Conservation (phyloP, 1,140 invertebrate genomes). For the Ladona fulva region DNA sequence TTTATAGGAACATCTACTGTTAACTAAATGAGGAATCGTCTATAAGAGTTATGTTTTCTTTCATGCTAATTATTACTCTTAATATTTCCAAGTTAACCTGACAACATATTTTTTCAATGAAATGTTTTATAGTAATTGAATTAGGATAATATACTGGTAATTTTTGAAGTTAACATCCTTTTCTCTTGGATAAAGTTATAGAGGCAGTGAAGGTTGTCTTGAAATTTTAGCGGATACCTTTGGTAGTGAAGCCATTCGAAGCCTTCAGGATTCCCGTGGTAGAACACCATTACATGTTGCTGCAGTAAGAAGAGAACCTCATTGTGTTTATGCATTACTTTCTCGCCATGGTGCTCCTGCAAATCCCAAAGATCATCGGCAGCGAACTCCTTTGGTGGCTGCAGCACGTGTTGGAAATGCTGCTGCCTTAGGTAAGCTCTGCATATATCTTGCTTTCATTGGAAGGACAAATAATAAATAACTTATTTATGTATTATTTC, state of each 20-base stretch:
- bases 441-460: no score
- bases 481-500: no score
- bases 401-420: not conserved
- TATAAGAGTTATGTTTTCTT: no score
- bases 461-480: no score
- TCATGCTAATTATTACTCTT: no score
- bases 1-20: no score
- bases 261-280: conserved; percentile 40
- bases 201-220: conserved; percentile 47
- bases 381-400: not conserved
- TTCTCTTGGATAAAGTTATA: conserved; percentile 34
- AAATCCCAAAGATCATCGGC: not conserved
- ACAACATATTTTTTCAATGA: not conserved
- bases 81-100: no score
- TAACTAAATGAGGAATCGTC: no score
- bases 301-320: conserved; percentile 45
- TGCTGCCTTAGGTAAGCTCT: not conserved
- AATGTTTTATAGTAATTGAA: not conserved
- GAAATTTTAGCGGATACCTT: conserved; percentile 46
- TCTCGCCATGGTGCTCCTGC: conserved; percentile 23
- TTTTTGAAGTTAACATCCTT: not conserved
- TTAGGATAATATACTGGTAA: conserved; percentile 6
- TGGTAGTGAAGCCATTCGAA: conserved; percentile 43
- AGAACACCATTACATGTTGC: conserved; percentile 50
- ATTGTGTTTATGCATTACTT: conserved; percentile 40